Evolutionary conservation across 2,797 vertebrate species (phyloP).

Genomic region (Erpetoichthys calabaricus): DNA sequence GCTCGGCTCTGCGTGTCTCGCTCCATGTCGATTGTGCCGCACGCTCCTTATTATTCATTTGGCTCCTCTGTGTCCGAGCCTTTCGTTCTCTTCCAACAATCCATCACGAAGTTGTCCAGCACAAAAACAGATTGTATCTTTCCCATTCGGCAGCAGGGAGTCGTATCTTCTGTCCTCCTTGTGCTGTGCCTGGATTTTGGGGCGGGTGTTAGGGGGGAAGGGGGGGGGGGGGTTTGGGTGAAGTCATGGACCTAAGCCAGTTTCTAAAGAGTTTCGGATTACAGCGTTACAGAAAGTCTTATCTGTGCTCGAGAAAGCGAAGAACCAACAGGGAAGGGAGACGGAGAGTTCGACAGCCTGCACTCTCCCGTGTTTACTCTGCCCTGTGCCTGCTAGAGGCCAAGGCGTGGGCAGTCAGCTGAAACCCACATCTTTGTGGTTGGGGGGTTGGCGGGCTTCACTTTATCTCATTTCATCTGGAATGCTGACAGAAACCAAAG

Average conservation of each 20-base stretch:
- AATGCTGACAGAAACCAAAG: too few relatives aligned
- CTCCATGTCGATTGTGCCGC: conserved; percentile 1
- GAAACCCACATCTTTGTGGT: neutral
- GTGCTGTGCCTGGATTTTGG: neutral
- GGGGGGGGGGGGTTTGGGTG: conserved; percentile 16
- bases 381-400: neutral
- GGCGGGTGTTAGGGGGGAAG: conserved; percentile 3
- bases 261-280: conserved; percentile 22
- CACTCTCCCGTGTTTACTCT: neutral
- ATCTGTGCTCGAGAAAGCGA: conserved; percentile 9
- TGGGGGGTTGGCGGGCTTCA: neutral
- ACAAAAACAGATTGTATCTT: conserved; percentile 4
- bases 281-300: conserved; percentile 13
- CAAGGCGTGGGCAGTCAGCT: neutral
- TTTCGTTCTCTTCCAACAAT: conserved; percentile 1
- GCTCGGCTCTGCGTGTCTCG: neutral
- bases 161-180: conserved; percentile 2
- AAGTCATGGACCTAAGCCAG: conserved; percentile 24
- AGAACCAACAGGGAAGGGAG: conserved; percentile 9
- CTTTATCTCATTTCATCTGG: neutral
- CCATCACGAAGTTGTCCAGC: neutral
- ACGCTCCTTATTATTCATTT: conserved; percentile 1
- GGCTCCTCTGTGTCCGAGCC: conserved; percentile 4
- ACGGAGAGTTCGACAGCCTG: neutral
- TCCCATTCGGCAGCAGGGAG: neutral